A percentile compares a stretch with the other conserved stretches of the same genome.
Conservation (phyloP, 2,888 invertebrate species). For the Agrochola macilenta region DNA sequence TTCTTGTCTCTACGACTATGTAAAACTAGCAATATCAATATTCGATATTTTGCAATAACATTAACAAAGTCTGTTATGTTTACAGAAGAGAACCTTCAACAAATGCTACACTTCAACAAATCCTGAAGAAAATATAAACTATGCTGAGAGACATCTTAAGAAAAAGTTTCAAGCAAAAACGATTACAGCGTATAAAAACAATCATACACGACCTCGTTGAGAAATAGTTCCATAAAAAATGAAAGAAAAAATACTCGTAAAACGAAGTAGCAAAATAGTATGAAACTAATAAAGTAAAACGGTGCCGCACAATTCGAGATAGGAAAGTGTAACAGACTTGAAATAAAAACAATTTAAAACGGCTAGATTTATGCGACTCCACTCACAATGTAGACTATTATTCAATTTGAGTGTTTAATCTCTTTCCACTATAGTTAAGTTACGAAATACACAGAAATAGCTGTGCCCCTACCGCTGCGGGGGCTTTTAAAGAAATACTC, state of each 20-base stretch:
- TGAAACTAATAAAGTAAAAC: conserved; percentile 61
- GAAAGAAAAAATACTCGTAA: conserved; percentile 43
- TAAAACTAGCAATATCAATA: conserved; percentile 22
- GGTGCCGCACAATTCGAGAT: conserved; percentile 36
- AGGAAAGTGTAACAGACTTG: conserved; percentile 44
- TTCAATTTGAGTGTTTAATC: conserved; percentile 55
- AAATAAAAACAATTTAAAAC: conserved; percentile 63
- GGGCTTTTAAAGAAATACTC: not conserved
- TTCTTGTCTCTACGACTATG: conserved; percentile 23
- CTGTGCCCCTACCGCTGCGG: not conserved
- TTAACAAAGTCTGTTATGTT: not conserved
- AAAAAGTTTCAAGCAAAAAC: conserved; percentile 49
- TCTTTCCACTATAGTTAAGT: conserved; percentile 21
- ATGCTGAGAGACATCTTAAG: conserved; percentile 11
- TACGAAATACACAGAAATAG: conserved; percentile 14
- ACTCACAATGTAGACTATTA: conserved; percentile 52
- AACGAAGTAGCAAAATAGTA: conserved; percentile 44
- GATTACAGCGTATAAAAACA: conserved; percentile 51
- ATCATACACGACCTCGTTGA: conserved; percentile 47
- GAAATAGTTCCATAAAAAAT: conserved; percentile 39
- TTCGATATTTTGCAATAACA: conserved; percentile 14
- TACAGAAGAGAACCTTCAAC: not conserved
- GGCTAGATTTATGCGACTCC: conserved; percentile 58
- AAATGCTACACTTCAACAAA: conserved; percentile 18
- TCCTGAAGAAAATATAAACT: conserved; percentile 40